Base-by-base conservation (phyloP, 2,888 invertebrate genomes). In the Aricia artaxerxes region DNA sequence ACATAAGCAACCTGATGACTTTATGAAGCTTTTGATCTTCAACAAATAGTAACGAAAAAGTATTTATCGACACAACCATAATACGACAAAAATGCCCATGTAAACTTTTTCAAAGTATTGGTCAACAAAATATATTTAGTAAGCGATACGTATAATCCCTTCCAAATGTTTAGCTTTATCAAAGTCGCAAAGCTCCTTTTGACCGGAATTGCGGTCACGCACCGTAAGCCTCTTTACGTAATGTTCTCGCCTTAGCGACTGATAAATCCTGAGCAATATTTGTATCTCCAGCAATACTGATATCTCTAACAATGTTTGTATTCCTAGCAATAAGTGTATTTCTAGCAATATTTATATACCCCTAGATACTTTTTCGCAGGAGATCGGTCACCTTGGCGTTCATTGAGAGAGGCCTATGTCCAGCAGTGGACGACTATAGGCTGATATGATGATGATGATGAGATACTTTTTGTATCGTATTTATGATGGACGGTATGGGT, bases 171-270 rank as follows among this genome's bases (percentile, higher is more conserved):
- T 89, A 90, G 85, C 84, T 84, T 84, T 82, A 82, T 78, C 82
- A 84, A 85, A 87, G 88, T 87, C 86, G 86, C 82, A 90, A 92
- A 92, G 90, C 91, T 87, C 85, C 89, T 89, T 89, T 91, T 91
- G 90, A 91, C 91, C 91, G 89, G 87, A 85, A 88, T 89, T 84
- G 85, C 84, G 83, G 84, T 83, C 83, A 81, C 83, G 80, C 60
- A 64, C 69, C 73, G 78, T 79, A 78, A 35, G 76, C 77, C 61
- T 78, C 49, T 77, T 77, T 80, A 60, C 78, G 80, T 78, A 78
- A 64, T 64, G 78, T 78, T 69, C 78, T 79, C 78, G 81, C 81
- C 78, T 80, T 79, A 78, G 73, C 78, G 24, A 79, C 40, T 44
- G 24, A 73, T 73, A 69, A 69, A 69, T 69, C 69, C 13, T 1